Base-by-base conservation (phyloP, 1,140 invertebrate species). In the Drosophila virilis region DNA sequence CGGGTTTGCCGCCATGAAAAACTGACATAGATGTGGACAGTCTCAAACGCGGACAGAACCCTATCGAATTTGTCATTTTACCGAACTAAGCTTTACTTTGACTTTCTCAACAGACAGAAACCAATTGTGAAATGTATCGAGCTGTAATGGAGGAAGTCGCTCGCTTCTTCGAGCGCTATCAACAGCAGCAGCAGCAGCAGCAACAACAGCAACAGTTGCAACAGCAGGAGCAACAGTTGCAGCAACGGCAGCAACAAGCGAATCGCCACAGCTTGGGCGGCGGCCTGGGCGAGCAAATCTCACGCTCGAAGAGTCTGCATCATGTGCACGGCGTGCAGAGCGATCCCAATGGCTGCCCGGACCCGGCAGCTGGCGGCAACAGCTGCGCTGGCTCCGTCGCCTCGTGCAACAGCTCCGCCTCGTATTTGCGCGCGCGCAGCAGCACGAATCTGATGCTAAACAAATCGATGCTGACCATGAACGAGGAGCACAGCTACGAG, bases 61-160 rank as follows among this genome's bases (percentile, higher is more conserved):
- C 10, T 12, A 28, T 33, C 1, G 10, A 40, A 22, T 13, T 17
- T 12, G 10, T n/a, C 8, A 33, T 12, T 50, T 37, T 17, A 55
- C 28, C 45, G 38, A 38, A 37, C 13, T 33, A 8, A 22, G 0
- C 12, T 43, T 8, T 37, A 32, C 8, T 37, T 45, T 33, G 8
- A 13, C 0, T 35, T 43, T 51, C 5, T 55, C 52, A 28, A 5
- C 92, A 97, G 96, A 95, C 95, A 73, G 96, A 96, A 92, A 94
- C 95, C 22, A 96, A 95, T 91, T 94, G 95, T 72, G 94, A 96
- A 90, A 97, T 97, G 96, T 96, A 96, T 91, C 94, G 95, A 77
- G 95, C 95, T 9, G 93, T 97, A 70, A 95, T 97, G 93, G 95
- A 96, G 89, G 96, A 97, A 92, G 95, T 96, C 45, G 94, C 96